Base-by-base conservation (phyloP, 2,888 invertebrate species). In the Eupithecia pulchellata region DNA sequence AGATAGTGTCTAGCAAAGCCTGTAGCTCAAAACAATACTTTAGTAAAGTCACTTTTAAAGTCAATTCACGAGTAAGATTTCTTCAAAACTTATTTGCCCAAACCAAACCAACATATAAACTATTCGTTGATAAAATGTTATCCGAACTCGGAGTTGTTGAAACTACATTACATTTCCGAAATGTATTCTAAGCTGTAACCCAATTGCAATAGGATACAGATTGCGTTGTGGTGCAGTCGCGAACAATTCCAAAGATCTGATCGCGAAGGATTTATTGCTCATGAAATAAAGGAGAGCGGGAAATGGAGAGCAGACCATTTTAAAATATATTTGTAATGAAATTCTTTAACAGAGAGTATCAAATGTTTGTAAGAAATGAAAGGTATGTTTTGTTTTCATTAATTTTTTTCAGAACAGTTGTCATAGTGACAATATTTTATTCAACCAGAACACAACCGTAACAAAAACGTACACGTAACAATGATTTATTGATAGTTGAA, bases 181-280 rank as follows among this genome's bases (percentile, higher is more conserved):
- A 36, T 64, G 27, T 32, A 68, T 64, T 68, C 61, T 61, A 14
- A 61, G 25, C 34, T 32, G 63, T 42, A 57, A 60, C 32, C 30
- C 66, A 42, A 52, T 66, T 32, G 66, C n/a, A 39, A 66, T 30
- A 61, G 34, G 61, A 34, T 25, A 34, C 34, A 61, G 34, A 61
- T 61, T 61, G 62, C 60, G 39, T 52, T 52, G 42, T 67, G 61
- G 32, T n/a, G 32, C 61, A n/a, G n/a, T 32, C 29, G 52, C 61
- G 17, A 61, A 52, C 47, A 25, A 42, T 52, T 32, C 47, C 29
- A 25, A 42, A 67, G 52, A 39, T 71, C 57, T 63, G 71, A 68
- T 71, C 55, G 47, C 52, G 64, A 55, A 39, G 52, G 67, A 68
- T 71, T 71, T 71, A 68, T 68, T 68, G 39, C 64, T 36, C 52